These are phyloP conservation scores for Teinopalpus imperialis DNA, from an alignment of 2,888 invertebrate species.

Conservation along the genomic window DNA sequence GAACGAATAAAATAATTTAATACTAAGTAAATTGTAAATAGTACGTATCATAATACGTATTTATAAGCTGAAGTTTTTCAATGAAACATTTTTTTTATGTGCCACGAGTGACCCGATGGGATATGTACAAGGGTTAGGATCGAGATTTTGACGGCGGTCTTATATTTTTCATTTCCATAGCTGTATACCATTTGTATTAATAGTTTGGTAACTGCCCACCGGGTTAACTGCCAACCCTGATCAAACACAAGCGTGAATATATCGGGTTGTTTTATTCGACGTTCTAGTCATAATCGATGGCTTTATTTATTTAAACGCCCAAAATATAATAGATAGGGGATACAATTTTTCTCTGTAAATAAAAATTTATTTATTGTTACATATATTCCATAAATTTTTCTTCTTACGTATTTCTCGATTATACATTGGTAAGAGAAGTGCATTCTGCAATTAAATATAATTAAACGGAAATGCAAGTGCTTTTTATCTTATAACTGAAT, in stretches of 20 bases:
- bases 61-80: conserved; percentile 68
- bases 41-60: conserved; percentile 67
- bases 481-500: conserved; percentile 64
- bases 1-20: conserved; percentile 50
- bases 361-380: conserved; percentile 80
- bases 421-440: conserved; percentile 73
- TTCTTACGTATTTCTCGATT: conserved; percentile 78
- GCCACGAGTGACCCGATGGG: conserved; percentile 40
- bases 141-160: conserved; percentile 33
- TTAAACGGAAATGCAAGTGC: conserved; percentile 66
- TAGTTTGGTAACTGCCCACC: background rate
- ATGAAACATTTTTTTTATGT: conserved; percentile 41
- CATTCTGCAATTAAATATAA: conserved; percentile 66
- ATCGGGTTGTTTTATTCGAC: conserved; percentile 31
- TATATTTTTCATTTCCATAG: conserved; percentile 34
- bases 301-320: conserved; percentile 53
- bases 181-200: conserved; percentile 5
- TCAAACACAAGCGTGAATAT: conserved; percentile 24
- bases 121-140: conserved; percentile 36
- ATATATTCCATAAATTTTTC: conserved; percentile 76
- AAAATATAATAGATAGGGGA: conserved; percentile 73
- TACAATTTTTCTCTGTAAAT: conserved; percentile 77
- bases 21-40: conserved; percentile 71
- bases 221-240: conserved; percentile 29
- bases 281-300: conserved; percentile 42